These are phyloP conservation scores for Periophthalmodon schlosseri DNA, from an alignment of 2,113 vertebrate species.

Conservation along the genomic window DNA sequence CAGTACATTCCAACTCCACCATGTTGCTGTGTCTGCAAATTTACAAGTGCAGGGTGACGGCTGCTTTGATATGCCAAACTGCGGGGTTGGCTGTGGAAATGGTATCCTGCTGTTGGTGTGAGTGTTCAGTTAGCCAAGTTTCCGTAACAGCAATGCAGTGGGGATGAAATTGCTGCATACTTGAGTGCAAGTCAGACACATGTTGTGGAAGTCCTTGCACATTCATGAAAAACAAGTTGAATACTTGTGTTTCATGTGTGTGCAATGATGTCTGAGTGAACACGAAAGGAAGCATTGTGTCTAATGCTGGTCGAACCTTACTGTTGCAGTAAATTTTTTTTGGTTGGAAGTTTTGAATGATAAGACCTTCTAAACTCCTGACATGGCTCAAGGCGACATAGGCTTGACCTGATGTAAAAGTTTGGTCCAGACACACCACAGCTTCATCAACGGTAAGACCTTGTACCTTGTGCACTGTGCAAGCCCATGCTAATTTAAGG, in stretches of 20 bases:
- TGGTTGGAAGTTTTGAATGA: too few relatives aligned
- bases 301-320: not conserved
- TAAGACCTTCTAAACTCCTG: too few relatives aligned
- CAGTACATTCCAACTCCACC: not conserved
- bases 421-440: too few relatives aligned
- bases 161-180: not conserved
- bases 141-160: slow-evolving; percentile 15
- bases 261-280: not conserved
- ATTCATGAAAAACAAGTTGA: slow-evolving; percentile 9
- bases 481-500: too few relatives aligned
- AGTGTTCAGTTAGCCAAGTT: slow-evolving; percentile 4
- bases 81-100: not conserved
- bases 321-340: not conserved
- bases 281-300: not conserved
- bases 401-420: too few relatives aligned
- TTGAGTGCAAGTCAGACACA: not conserved
- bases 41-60: not conserved
- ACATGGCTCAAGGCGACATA: too few relatives aligned
- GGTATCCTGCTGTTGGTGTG: not conserved
- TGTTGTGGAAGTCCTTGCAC: not conserved
- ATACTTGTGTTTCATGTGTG: not conserved
- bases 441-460: too few relatives aligned
- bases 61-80: not conserved
- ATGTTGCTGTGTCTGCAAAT: not conserved
- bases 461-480: too few relatives aligned